Base-by-base conservation (phyloP, 2,113 vertebrate genomes). In the Rallus limicola region DNA sequence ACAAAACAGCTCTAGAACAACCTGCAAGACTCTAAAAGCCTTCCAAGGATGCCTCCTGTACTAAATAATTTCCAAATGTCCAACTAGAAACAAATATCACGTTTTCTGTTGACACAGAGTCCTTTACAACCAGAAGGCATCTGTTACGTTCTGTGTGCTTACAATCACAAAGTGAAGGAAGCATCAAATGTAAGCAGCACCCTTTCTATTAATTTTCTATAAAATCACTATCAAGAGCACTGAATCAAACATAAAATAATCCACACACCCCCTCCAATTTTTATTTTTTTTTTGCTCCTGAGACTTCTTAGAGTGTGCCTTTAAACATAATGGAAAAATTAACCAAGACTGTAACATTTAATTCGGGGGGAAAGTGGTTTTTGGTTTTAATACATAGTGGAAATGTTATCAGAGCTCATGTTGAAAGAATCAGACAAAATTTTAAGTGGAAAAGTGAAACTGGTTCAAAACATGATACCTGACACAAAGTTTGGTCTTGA, bases 321-420 rank as follows among this genome's bases (percentile, higher is more conserved):
- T 78, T 63, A 74, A 65, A 28, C 16, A 59, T 29, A 84, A 64
- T 16, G 17, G 9, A 78, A 62, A 91, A 74, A 56, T 4, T 0
- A 0, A 76, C 29, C 36, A 70, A 44, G 19, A 7, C 11, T 42
- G 1, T 21, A 52, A 16, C 2, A 48, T 67, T 63, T 87, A 48
- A 59, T 67, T n/a, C 59, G 2, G 4, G 7, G 1, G 5, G 7
- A 1, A 59, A 26, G 19, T 4, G 1, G 3, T 17, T 64, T 23
- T 80, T 55, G 63, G 5, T 18, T 53, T 42, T 86, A 62, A 62
- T 4, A 60, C 10, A 13, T 19, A 60, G 16, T 16, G 29, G 5
- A 70, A 83, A 48, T 15, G 3, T 70, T 46, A 62, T 9, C 64
- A 58, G 26, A 3, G 7, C 19, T 72, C 18, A 42, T 5, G 64